These are phyloP conservation scores for Elachura formosa DNA, from an alignment of 2,113 vertebrate genomes.

Conservation along the genomic window DNA sequence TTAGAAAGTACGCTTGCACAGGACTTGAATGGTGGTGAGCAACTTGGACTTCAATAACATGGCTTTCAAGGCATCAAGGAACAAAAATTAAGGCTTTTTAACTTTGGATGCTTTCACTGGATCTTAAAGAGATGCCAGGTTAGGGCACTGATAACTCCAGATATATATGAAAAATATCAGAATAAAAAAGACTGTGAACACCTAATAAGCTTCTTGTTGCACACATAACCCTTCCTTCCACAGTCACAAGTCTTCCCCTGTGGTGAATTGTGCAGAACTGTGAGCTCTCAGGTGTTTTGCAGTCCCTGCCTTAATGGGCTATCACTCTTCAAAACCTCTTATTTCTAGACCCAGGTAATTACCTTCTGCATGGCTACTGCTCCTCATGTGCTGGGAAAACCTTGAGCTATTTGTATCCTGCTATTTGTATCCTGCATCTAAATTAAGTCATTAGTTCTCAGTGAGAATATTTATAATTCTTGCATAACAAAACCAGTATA, in stretches of 20 bases:
- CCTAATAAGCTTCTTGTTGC: not conserved
- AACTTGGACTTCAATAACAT: not conserved
- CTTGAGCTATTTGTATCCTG: not conserved
- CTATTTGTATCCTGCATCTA: not conserved
- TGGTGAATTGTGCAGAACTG: not conserved
- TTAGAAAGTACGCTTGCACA: not conserved
- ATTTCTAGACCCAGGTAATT: not conserved
- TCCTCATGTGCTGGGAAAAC: not conserved
- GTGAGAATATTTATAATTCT: slow-evolving; percentile 16
- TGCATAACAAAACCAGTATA: not conserved
- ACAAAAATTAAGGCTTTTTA: not conserved
- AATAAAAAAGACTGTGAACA: not conserved
- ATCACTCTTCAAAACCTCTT: not conserved
- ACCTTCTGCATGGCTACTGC: not conserved
- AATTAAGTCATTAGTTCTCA: slow-evolving; percentile 23
- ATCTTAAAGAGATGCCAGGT: not conserved
- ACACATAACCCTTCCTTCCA: not conserved
- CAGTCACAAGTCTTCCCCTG: not conserved
- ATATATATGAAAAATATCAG: not conserved
- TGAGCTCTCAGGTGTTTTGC: not conserved
- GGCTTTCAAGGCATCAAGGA: not conserved
- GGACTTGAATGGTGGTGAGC: not conserved
- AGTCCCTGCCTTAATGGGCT: not conserved
- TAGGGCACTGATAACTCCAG: not conserved
- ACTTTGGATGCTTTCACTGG: not conserved